phyloP scores from a whole-genome alignment of 1,140 invertebrate genomes.

The Pachypeltis micranthus region DNA sequence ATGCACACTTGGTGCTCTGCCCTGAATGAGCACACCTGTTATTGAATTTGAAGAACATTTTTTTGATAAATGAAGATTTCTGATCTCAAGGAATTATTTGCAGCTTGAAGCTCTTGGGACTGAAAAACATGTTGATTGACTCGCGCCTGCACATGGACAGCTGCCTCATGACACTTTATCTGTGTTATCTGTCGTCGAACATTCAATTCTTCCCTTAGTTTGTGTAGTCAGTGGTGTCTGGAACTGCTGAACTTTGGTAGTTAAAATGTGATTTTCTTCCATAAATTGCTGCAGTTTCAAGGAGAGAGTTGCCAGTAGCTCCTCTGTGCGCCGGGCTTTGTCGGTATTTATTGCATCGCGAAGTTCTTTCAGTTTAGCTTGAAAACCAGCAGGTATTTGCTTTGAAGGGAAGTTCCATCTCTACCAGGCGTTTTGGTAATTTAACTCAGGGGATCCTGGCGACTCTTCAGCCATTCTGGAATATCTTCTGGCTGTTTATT shows the following conservation, averaged over 20 bases:
- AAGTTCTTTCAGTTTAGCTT: slow-evolving; percentile 64
- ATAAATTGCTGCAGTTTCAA: slow-evolving; percentile 45
- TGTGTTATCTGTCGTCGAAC: too few relatives aligned
- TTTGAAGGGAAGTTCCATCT: slow-evolving; percentile 62
- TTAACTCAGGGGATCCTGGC: slow-evolving; percentile 72
- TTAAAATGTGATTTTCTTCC: slow-evolving; percentile 39
- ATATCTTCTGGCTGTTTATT: slow-evolving; percentile 69
- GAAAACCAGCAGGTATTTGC: slow-evolving; percentile 51
- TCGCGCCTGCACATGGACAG: too few relatives aligned
- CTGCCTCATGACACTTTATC: too few relatives aligned
- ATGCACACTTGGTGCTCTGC: too few relatives aligned
- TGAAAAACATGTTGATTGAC: too few relatives aligned
- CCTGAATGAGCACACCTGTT: too few relatives aligned
- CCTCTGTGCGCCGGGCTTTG: slow-evolving; percentile 43
- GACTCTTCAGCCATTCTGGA: slow-evolving; percentile 77
- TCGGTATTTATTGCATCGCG: slow-evolving; percentile 56
- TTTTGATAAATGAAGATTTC: too few relatives aligned
- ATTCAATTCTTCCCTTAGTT: too few relatives aligned
- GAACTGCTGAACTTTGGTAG: slow-evolving; percentile 37
- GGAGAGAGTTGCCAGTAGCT: slow-evolving; percentile 40
- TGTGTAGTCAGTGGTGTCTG: too few relatives aligned
- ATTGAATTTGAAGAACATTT: too few relatives aligned
- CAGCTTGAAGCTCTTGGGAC: too few relatives aligned
- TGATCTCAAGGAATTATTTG: too few relatives aligned
- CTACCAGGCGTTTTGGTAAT: slow-evolving; percentile 72